Evolutionary conservation across 2,888 invertebrate genomes (phyloP), one percentile per base, ranked within the genome.

Genomic region (Ceraclea dissimilis): DNA sequence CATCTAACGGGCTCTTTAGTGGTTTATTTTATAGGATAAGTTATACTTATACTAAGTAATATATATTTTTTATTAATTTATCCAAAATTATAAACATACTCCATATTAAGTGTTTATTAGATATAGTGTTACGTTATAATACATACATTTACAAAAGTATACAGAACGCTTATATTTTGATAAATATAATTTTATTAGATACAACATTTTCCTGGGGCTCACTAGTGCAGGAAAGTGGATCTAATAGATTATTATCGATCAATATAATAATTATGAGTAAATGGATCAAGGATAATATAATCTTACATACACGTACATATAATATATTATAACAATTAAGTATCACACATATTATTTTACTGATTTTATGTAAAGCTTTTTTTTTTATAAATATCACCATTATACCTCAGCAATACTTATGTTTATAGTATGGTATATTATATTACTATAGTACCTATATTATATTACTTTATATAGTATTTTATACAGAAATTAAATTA

Each of bases 1-100:
- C 34, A 39, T 43, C 49, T 47, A 53, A 47, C 54, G 54, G 54
- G 54, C 54, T 54, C 43, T 43, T n/a, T 39, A 39, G 39, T 8
- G 39, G 39, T 39, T 39, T 39, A 16, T 31, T 8, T 31, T 31
- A 8, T 31, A 31, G 6, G 8, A 31, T 8, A 8, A 31, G 31
- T 31, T 31, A 31, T n/a, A n/a, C n/a, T n/a, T n/a, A n/a, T n/a
- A n/a, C n/a, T n/a, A n/a, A n/a, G n/a, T n/a, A n/a, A n/a, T n/a
- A n/a, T n/a, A n/a, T n/a, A n/a, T n/a, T n/a, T n/a, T n/a, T n/a
- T n/a, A n/a, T n/a, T n/a, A n/a, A n/a, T n/a, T n/a, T n/a, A n/a
- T n/a, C n/a, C n/a, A n/a, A n/a, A n/a, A n/a, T n/a, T n/a, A n/a
- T n/a, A n/a, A n/a, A n/a, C n/a, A n/a, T n/a, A n/a, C n/a, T n/a